Conservation (phyloP, 2,113 vertebrate genomes). For the Stegastes partitus region DNA sequence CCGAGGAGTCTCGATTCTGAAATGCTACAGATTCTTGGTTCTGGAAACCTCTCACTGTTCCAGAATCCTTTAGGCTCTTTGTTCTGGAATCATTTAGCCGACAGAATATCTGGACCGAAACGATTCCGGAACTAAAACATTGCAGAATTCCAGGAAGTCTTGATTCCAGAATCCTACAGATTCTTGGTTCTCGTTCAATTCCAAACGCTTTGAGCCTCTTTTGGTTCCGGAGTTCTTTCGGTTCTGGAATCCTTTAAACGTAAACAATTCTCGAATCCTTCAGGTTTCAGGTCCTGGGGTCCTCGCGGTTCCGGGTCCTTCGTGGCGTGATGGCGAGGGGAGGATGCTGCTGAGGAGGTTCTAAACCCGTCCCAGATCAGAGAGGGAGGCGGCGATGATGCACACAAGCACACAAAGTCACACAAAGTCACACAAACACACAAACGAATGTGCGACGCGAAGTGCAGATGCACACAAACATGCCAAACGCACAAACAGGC, state of each 20-base stretch:
- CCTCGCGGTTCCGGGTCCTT: neutral
- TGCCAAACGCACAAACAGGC: slow-evolving; percentile 11
- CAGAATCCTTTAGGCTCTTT: neutral
- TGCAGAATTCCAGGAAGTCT: too few species aligned
- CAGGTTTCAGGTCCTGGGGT: neutral
- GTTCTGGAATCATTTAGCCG: too few species aligned
- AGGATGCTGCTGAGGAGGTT: neutral
- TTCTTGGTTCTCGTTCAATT: too few species aligned
- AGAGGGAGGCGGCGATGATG: neutral
- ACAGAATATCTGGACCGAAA: too few species aligned
- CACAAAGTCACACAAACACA: slow-evolving; percentile 21
- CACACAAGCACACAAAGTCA: slow-evolving; percentile 10
- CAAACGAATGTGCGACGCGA: slow-evolving; percentile 5
- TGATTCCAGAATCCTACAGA: too few species aligned
- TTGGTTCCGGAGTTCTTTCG: neutral
- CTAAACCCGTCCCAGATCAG: neutral
- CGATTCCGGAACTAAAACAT: too few species aligned
- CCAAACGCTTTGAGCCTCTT: too few species aligned
- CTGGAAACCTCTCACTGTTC: too few species aligned
- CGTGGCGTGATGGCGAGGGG: too few species aligned
- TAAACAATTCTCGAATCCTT: neutral
- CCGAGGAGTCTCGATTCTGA: too few species aligned
- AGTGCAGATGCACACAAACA: slow-evolving; percentile 3
- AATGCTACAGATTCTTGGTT: too few species aligned
- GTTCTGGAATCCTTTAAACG: neutral